Percentiles rank a stretch among this genome's conserved stretches.
Conservation (phyloP, 2,888 invertebrate species). For the Reticulitermes lucifugus region DNA sequence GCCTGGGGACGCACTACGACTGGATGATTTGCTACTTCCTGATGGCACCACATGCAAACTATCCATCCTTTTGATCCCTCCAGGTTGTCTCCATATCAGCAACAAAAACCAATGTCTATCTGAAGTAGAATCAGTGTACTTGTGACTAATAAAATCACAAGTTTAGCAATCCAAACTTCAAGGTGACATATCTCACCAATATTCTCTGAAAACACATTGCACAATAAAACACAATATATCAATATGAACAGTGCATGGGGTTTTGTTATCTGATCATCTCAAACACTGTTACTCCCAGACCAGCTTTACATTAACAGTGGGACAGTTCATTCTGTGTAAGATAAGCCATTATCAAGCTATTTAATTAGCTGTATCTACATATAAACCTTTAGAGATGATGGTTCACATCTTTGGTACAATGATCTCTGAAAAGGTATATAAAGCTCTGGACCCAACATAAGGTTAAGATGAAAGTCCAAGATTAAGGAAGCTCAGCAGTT, state of each 20-base stretch:
- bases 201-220: neutral
- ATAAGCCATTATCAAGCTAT: too few species aligned
- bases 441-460: too few species aligned
- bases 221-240: neutral
- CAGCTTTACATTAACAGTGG: neutral
- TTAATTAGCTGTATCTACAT: too few species aligned
- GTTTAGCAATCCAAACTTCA: neutral
- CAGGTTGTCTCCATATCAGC: slow-evolving; percentile 28
- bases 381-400: too few species aligned
- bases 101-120: neutral
- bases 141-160: neutral
- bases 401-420: too few species aligned
- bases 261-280: neutral
- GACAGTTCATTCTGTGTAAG: neutral
- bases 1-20: slow-evolving; percentile 73
- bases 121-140: neutral
- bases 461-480: too few species aligned
- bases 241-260: neutral
- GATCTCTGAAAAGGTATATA: too few species aligned
- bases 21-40: slow-evolving; percentile 71
- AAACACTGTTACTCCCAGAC: neutral
- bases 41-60: slow-evolving; percentile 64
- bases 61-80: slow-evolving; percentile 48
- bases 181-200: neutral
- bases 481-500: too few species aligned